Base-by-base conservation (phyloP, 2,797 vertebrate genomes). In the Onychomys arenicola region DNA sequence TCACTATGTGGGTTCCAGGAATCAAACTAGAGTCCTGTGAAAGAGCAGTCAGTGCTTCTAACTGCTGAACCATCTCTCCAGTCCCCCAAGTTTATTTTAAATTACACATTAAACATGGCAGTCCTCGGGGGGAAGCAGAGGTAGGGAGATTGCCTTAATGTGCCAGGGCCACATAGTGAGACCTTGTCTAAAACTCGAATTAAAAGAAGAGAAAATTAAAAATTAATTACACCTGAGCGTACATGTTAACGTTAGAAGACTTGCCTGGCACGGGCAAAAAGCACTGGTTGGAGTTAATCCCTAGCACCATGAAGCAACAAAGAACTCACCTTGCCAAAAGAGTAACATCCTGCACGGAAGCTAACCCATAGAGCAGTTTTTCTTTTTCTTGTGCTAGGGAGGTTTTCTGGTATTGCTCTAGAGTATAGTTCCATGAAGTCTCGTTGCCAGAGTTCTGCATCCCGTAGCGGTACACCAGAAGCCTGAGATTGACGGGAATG, bases 371-470 rank as follows among this genome's bases (percentile, higher is more conserved):
- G 23, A 99, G 98, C 73, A 99, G 98, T 97, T 99, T 99, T 98
- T 99, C 99, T 97, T 99, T 99, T 97, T 99, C 99, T 98, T 99
- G 99, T 8, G 99, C 99, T 97, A 99, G 98, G 34, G 99, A 27
- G 2, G 98, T 98, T 0, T 93, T 63, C 96, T 98, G 98, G 97
- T 99, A 99, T 95, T 98, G 98, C 65, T 98, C 0, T 23, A 99
- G 99, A 99, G 99, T 99, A 1, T 97, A 92, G 73, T 99, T 98
- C 99, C 99, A 99, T 0, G 99, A 98, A 3, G 16, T 0, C 73
- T 98, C 98, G 0, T 98, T 97, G 37, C 98, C 98, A 0, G 99
- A 98, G n/a, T 97, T 98, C 98, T 99, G 99, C 99, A 99, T 99
- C 29, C 99, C 99, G 2, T 99, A 99, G 1, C 98, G 99, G 96